Conservation (phyloP, 1,140 invertebrate genomes). For the Diorhabda carinulata region DNA sequence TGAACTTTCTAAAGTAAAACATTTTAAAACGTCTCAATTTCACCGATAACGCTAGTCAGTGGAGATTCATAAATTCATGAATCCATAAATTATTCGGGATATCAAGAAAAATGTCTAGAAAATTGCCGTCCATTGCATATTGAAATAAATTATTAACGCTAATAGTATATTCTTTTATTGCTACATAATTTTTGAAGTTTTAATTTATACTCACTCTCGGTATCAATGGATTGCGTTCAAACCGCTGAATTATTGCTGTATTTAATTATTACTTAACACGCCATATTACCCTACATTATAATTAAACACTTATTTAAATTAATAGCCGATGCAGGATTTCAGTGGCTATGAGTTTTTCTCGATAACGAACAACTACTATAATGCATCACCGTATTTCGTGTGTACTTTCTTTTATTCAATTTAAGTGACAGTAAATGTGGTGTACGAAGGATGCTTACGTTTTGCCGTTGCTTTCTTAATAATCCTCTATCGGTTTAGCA, state of each 20-base stretch:
- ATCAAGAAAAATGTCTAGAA: not conserved
- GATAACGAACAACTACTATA: too few species aligned
- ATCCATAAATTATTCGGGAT: not conserved
- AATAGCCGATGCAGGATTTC: not conserved
- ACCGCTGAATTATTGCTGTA: not conserved
- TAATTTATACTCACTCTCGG: not conserved
- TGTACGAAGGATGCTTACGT: too few species aligned
- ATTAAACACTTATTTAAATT: conserved; percentile 6
- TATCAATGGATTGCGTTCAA: conserved; percentile 2
- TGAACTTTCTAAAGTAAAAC: not conserved
- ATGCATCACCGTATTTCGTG: too few species aligned
- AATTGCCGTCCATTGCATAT: conserved; percentile 2
- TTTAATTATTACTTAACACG: conserved; percentile 3
- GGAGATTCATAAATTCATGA: not conserved
- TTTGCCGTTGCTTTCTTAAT: too few species aligned
- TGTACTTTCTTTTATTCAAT: too few species aligned
- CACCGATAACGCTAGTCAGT: not conserved
- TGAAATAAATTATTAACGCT: conserved; percentile 1
- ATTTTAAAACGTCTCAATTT: not conserved
- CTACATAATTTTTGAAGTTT: not conserved
- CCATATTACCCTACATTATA: conserved; percentile 1
- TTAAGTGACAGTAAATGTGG: too few species aligned
- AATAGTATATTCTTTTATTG: conserved; percentile 3
- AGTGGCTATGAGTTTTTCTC: not conserved
- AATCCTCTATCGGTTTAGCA: too few species aligned